Evolutionary conservation across 1,140 invertebrate species (phyloP), one percentile per base, ranked within the genome.

Genomic region (Leptoteleia sp.): DNA sequence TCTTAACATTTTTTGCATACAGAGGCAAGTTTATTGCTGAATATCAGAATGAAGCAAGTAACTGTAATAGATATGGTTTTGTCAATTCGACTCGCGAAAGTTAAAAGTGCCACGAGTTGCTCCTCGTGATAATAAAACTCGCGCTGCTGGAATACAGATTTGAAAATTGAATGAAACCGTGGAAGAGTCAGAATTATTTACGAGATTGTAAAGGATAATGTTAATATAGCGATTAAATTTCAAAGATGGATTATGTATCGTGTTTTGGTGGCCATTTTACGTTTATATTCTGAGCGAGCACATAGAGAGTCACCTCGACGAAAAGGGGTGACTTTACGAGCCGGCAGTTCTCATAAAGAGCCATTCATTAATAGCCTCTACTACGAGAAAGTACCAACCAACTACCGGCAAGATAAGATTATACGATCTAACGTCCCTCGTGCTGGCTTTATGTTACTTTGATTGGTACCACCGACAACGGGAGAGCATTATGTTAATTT

Each of bases 401-500:
- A 82, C 79, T 77, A 78, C 80, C 82, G 76, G 62, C 72, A 77
- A 84, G 68, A 76, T 76, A 73, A 77, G 79, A 80, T 76, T 73
- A 70, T 81, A 72, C 64, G 70, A 71, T 75, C 65, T 62, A 77
- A 75, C 62, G 65, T 76, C 42, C 50, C 50, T 81, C 64, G 67
- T 82, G 42, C 78, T 72, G 70, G 79, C 65, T 84, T 84, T 85
- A 85, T 84, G 81, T 72, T 81, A 79, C 40, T 84, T 85, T 85
- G 84, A 85, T 85, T 84, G 83, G 68, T 79, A 80, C 80, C 79
- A 84, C 80, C 81, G 79, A 76, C 83, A 81, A 81, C 78, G 64
- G 76, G 80, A 81, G 76, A 85, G 82, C 83, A 81, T 84, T 83
- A 84, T 83, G 84, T 77, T 85, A 85, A 84, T 85, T 85, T 79